Conservation (phyloP, 1,140 invertebrate species). For the Stegodyphus dumicola region DNA sequence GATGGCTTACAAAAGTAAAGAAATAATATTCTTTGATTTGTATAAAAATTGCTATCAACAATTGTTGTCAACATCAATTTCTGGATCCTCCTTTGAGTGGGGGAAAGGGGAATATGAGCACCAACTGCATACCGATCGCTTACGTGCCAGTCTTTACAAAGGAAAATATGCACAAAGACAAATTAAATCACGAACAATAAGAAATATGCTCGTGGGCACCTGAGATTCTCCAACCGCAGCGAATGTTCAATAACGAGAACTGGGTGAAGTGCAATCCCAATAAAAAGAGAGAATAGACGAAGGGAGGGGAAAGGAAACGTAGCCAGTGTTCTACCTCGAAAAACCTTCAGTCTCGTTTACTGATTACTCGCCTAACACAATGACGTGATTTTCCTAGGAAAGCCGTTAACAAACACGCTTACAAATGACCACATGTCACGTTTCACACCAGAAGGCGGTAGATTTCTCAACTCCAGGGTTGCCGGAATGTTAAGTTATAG, state of each 20-base stretch:
- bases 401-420: conserved; percentile 26
- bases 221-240: background rate
- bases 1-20: no score
- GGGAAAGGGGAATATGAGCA: no score
- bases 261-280: conserved; percentile 6
- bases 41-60: no score
- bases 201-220: background rate
- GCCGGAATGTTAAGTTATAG: conserved; percentile 9
- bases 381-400: conserved; percentile 30
- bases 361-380: conserved; percentile 25
- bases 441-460: conserved; percentile 23
- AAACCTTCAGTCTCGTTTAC: conserved; percentile 18
- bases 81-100: no score
- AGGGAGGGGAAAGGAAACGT: background rate
- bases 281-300: background rate
- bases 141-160: no score
- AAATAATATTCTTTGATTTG: no score
- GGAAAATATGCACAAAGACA: no score
- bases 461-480: conserved; percentile 14
- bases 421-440: conserved; percentile 41
- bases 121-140: no score
- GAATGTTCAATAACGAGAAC: conserved; percentile 12
- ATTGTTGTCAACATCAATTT: no score
- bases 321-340: background rate
- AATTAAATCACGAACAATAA: background rate